Evolutionary conservation across 2,113 vertebrate genomes (phyloP).

Genomic region (Brachirus orientalis): DNA sequence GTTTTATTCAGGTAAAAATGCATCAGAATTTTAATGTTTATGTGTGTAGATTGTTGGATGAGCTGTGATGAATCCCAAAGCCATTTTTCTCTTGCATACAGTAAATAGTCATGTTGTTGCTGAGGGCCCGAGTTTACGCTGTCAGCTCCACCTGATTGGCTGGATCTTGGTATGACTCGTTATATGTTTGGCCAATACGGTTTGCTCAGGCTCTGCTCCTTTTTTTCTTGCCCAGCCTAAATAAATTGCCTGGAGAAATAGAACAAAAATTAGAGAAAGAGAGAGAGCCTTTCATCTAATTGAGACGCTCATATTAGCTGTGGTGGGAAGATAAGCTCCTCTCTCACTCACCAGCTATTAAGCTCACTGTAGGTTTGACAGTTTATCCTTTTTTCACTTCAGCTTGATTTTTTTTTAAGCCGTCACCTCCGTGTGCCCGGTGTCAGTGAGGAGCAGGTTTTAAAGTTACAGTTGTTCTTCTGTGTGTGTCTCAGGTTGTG

Average conservation of each 20-base stretch:
- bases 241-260: constrained; percentile 82
- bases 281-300: constrained; percentile 78
- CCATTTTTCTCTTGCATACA: constrained; percentile 57
- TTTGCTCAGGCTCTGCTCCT: constrained; percentile 37
- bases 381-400: constrained; percentile 39
- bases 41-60: constrained; percentile 7
- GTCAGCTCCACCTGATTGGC: constrained; percentile 69
- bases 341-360: constrained; percentile 74
- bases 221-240: constrained; percentile 58
- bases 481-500: constrained; percentile 25
- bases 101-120: constrained; percentile 80
- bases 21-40: neutral
- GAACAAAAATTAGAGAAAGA: constrained; percentile 74
- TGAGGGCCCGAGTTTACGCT: constrained; percentile 74
- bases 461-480: constrained; percentile 31
- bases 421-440: constrained; percentile 29
- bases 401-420: constrained; percentile 34
- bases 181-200: constrained; percentile 64
- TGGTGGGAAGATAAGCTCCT: constrained; percentile 79
- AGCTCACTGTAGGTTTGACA: constrained; percentile 67
- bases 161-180: constrained; percentile 64
- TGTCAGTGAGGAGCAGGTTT: constrained; percentile 24
- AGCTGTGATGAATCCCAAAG: constrained; percentile 40
- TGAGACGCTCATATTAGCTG: constrained; percentile 79
- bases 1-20: neutral